Evolutionary conservation across 1,140 invertebrate genomes (phyloP).

Genomic region (Orchestia grillus): DNA sequence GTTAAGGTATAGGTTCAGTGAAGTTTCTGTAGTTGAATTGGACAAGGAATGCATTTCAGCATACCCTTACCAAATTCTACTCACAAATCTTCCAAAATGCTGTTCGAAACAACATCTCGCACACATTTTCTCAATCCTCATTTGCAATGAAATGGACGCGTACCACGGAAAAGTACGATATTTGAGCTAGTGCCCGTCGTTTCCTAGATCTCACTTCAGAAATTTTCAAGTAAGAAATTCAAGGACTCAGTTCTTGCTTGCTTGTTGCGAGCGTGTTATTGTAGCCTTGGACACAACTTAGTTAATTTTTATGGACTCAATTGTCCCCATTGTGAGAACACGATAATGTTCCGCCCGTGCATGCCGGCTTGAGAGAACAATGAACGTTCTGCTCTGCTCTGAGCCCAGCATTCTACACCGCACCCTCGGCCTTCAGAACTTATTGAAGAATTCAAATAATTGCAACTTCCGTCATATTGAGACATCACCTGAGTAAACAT

Average conservation of each 20-base stretch:
- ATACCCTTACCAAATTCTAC: not conserved
- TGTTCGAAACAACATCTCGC: not conserved
- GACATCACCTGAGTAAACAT: not conserved
- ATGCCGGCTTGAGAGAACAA: not conserved
- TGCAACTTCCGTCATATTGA: not conserved
- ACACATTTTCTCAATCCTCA: not conserved
- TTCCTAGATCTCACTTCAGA: not conserved
- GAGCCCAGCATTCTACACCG: not conserved
- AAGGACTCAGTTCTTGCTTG: not conserved
- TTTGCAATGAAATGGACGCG: not conserved
- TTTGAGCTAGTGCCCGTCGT: not conserved
- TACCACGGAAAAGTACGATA: not conserved
- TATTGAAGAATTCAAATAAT: not conserved
- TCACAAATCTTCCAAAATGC: not conserved
- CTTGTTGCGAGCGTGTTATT: not conserved
- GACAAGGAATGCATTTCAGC: not conserved
- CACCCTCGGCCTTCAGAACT: not conserved
- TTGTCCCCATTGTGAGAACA: not conserved
- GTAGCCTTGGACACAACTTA: not conserved
- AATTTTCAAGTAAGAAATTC: not conserved
- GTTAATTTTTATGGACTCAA: not conserved
- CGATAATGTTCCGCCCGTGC: not conserved
- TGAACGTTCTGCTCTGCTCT: not conserved
- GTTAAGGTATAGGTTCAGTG: not conserved
- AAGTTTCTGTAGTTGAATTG: not conserved